Percentiles rank a stretch among this genome's conserved stretches.
These are phyloP conservation scores for Leptopilina syphax DNA, from an alignment of 2,888 invertebrate species.

Conservation along the genomic window DNA sequence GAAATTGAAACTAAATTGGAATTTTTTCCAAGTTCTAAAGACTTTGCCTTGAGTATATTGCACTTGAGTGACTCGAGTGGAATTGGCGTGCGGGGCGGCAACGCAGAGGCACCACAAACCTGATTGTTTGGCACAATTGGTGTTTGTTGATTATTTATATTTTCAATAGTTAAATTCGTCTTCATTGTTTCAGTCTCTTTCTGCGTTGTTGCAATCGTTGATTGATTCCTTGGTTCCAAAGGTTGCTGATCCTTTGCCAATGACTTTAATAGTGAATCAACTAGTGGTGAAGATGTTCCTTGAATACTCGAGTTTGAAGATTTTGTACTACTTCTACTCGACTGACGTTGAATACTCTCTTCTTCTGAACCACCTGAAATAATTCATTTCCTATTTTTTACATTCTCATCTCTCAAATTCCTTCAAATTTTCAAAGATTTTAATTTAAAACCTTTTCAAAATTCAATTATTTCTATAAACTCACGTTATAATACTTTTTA, in stretches of 20 bases:
- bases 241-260: constrained; percentile 84
- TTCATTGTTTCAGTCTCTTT: constrained; percentile 84
- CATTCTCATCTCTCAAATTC: no score
- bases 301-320: constrained; percentile 76
- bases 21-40: constrained; percentile 79
- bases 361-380: constrained; percentile 64
- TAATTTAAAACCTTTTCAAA: no score
- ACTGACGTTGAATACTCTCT: constrained; percentile 69
- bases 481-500: no score
- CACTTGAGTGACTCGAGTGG: constrained; percentile 96
- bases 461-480: no score
- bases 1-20: constrained; percentile 73
- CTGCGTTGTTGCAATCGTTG: constrained; percentile 77
- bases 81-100: constrained; percentile 81
- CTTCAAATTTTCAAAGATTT: no score
- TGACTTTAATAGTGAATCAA: constrained; percentile 88
- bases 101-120: constrained; percentile 79
- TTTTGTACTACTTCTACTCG: constrained; percentile 75
- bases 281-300: constrained; percentile 75
- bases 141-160: constrained; percentile 72
- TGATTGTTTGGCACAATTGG: constrained; percentile 85
- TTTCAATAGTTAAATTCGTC: constrained; percentile 80
- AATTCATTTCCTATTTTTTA: neutral
- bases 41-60: constrained; percentile 93
- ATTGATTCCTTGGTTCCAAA: constrained; percentile 80